Conservation (phyloP, 2,888 invertebrate species). For the Rhynchonema sp. region DNA sequence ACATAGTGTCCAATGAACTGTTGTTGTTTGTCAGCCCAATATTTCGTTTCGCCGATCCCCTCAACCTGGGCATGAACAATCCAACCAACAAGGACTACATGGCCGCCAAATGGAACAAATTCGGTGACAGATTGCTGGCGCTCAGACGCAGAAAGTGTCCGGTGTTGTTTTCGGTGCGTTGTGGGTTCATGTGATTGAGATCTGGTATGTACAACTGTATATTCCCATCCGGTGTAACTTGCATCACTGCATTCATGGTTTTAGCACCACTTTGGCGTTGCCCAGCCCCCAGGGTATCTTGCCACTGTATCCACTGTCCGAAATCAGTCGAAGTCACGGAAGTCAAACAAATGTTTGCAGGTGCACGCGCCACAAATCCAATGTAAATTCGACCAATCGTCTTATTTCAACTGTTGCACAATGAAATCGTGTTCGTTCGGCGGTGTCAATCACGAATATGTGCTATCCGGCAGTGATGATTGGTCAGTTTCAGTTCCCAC, state of each 20-base stretch:
- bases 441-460: conserved; percentile 61
- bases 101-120: conserved; percentile 68
- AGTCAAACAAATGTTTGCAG: neutral
- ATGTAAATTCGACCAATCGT: conserved; percentile 56
- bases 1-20: neutral
- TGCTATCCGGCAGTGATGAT: conserved; percentile 79
- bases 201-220: no score
- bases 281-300: no score
- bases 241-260: no score
- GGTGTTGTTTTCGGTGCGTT: neutral
- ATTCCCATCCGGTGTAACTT: no score
- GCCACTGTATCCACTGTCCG: neutral
- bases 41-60: no score
- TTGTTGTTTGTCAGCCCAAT: conserved; percentile 1
- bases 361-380: neutral
- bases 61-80: neutral
- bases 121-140: conserved; percentile 56
- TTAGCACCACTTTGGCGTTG: no score
- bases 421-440: conserved; percentile 91
- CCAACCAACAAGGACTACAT: conserved; percentile 49
- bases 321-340: neutral
- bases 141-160: conserved; percentile 42
- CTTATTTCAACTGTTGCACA: conserved; percentile 83
- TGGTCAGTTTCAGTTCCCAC: conserved; percentile 79
- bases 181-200: no score